Evolutionary conservation across 2,797 vertebrate species (phyloP), one percentile per base, ranked within the genome.

Genomic region (Galago senegalensis): DNA sequence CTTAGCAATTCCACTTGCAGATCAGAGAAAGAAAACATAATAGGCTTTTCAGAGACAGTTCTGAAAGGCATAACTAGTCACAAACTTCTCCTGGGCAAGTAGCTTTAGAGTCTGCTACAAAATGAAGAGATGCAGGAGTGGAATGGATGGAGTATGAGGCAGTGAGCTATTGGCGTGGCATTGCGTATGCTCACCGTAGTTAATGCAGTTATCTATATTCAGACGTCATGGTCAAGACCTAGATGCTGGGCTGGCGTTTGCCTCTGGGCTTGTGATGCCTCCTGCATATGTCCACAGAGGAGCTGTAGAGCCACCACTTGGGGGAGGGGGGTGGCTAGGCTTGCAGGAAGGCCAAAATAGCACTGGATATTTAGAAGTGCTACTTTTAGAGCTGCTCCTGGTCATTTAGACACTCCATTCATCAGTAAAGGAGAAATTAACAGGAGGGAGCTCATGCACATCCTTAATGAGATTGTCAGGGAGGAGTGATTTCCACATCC

Each of bases 361-460:
- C 18, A 31, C 31, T 56, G 27, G 2, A 60, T 65, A 34, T 70
- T 70, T 60, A 29, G 79, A 76, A 63, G 25, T 12, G 37, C 12
- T 77, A 21, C 31, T 60, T 9, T 81, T 82, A 56, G 27, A 92
- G 65, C 31, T 56, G 17, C 25, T n/a, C 10, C 31, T 63, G 49
- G 67, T 58, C 67, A 14, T 69, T 84, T 90, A 73, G 61, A 60
- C n/a, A 27, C 9, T 61, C 16, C 16, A 3, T 11, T 37, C 16
- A 3, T 9, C n/a, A 18, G 34, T 80, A 86, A 91, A 87, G 67
- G 40, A 86, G 75, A 94, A 81, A 40, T 16, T 31, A 96, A 70
- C 37, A 96, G 11, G 53, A 70, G 76, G 63, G 53, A 17, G 77
- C 34, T 94, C n/a, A 40, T 27, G 49, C 60, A 58, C 6, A 34